phyloP scores from a whole-genome alignment of 1,140 invertebrate genomes.

The Galleria mellonella region DNA sequence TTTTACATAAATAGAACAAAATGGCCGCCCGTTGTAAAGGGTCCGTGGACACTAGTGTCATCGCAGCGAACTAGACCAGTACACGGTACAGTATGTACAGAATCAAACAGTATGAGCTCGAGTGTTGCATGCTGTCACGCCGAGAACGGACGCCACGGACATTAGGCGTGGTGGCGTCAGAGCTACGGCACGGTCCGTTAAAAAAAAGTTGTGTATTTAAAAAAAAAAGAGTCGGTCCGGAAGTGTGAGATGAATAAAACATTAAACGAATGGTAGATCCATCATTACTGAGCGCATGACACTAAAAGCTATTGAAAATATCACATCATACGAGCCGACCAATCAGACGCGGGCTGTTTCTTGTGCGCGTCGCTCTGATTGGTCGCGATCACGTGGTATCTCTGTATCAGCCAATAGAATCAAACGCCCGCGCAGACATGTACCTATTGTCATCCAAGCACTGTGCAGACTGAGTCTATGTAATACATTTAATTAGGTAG shows the following conservation, averaged over 20 bases:
- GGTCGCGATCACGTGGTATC: background rate
- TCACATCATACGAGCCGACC: slow-evolving; percentile 5
- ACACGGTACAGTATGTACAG: slow-evolving; percentile 17
- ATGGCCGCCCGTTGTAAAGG: background rate
- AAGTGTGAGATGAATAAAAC: slow-evolving; percentile 50
- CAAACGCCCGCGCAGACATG: slow-evolving; percentile 1
- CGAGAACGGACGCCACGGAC: slow-evolving; percentile 4
- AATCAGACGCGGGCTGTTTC: background rate
- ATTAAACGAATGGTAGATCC: slow-evolving; percentile 27
- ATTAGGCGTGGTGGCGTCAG: background rate
- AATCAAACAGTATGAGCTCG: slow-evolving; percentile 18
- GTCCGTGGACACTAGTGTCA: slow-evolving; percentile 1
- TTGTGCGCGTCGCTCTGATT: background rate
- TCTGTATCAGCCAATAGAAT: background rate
- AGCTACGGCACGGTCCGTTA: slow-evolving; percentile 3
- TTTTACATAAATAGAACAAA: background rate
- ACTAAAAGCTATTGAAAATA: background rate
- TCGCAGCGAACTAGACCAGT: slow-evolving; percentile 4
- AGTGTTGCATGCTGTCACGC: slow-evolving; percentile 14
- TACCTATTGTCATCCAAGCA: slow-evolving; percentile 33
- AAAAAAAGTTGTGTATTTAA: slow-evolving; percentile 11
- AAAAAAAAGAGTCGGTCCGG: slow-evolving; percentile 28
- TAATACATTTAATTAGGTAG: slow-evolving; percentile 28
- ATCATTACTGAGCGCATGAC: background rate
- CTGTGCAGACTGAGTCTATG: slow-evolving; percentile 40